Percentiles rank a stretch among this genome's conserved stretches.
Conservation (phyloP, 2,797 vertebrate species). For the Clarias laeviceps region DNA sequence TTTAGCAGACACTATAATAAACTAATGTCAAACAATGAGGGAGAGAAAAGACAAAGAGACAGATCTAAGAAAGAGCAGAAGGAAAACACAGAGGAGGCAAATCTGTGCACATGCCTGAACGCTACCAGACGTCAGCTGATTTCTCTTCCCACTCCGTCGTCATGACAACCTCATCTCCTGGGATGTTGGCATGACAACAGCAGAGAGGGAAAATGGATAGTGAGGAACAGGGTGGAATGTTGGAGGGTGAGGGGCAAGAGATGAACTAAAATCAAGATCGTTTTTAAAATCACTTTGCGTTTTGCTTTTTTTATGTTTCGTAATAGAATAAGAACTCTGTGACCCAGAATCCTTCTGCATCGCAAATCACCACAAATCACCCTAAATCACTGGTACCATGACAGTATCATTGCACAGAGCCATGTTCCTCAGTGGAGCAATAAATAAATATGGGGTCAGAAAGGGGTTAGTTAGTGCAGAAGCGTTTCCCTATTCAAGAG, state of each 20-base stretch:
- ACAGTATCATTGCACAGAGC: background rate
- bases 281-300: constrained; percentile 20
- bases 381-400: constrained; percentile 30
- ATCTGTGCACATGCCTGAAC: constrained; percentile 71
- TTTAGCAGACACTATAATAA: constrained; percentile 7
- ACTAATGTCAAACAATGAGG: constrained; percentile 25
- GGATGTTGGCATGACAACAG: constrained; percentile 81
- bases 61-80: constrained; percentile 45
- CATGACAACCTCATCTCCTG: constrained; percentile 89
- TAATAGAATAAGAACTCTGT: constrained; percentile 34
- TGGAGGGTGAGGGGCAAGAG: constrained; percentile 39
- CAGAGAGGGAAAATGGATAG: constrained; percentile 59
- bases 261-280: constrained; percentile 42
- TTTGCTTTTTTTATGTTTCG: constrained; percentile 27
- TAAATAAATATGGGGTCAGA: constrained; percentile 48
- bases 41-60: constrained; percentile 45
- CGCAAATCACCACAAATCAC: constrained; percentile 14
- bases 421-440: constrained; percentile 28
- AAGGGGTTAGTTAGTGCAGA: constrained; percentile 39
- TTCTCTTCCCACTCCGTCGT: constrained; percentile 76
- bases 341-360: background rate
- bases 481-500: constrained; percentile 61
- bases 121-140: constrained; percentile 87
- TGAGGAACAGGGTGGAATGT: constrained; percentile 48
- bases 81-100: constrained; percentile 57